phyloP scores from a whole-genome alignment of 2,797 vertebrate genomes.

The Orestias chungarensis region DNA sequence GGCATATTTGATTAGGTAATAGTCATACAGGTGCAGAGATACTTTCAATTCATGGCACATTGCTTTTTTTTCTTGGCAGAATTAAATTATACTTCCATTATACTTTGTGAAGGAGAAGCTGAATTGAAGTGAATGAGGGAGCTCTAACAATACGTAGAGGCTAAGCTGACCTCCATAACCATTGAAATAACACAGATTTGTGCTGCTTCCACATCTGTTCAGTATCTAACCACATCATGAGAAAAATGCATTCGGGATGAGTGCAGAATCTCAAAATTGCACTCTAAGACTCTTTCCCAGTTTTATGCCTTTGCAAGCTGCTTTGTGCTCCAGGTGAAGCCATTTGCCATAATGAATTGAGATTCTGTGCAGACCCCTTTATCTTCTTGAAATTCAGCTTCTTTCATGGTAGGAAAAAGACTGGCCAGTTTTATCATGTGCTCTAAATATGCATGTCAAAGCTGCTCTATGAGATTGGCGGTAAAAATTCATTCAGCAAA shows the following conservation, averaged over 20 bases:
- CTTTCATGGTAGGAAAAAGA: conserved; percentile 31
- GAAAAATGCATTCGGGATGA: conserved; percentile 43
- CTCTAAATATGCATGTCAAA: conserved; percentile 34
- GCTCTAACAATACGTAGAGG: conserved; percentile 31
- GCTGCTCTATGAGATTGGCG: conserved; percentile 36
- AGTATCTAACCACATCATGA: conserved; percentile 35
- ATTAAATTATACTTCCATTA: conserved; percentile 45
- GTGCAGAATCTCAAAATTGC: conserved; percentile 24
- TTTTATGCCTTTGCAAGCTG: conserved; percentile 27
- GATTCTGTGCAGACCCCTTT: conserved; percentile 1
- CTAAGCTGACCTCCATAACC: conserved; percentile 43
- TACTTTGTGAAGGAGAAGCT: conserved; percentile 28
- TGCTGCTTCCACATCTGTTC: conserved; percentile 35
- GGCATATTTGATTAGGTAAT: background rate
- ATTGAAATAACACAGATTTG: conserved; percentile 41
- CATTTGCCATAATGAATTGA: conserved; percentile 36
- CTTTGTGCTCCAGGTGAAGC: conserved; percentile 42
- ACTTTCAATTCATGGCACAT: conserved; percentile 34
- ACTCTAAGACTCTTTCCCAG: conserved; percentile 20
- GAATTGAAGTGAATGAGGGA: conserved; percentile 38
- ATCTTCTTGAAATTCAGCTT: conserved; percentile 41
- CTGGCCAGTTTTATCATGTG: conserved; percentile 39
- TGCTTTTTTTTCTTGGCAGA: conserved; percentile 29
- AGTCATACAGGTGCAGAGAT: conserved; percentile 17
- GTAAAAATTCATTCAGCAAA: conserved; percentile 22